Evolutionary conservation across 2,888 invertebrate genomes (phyloP).

Genomic region (Neocrepidodera transversa): DNA sequence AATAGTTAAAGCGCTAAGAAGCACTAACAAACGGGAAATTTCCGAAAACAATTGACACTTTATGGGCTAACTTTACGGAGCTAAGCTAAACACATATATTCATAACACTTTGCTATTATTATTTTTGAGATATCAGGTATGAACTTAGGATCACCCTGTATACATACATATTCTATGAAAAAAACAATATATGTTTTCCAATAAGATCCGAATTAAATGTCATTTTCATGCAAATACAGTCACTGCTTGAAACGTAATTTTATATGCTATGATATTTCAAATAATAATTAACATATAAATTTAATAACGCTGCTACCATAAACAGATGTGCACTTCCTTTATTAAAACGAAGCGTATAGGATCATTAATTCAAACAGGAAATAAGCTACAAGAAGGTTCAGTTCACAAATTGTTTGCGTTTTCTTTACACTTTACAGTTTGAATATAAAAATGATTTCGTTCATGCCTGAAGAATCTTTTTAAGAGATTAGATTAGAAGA

Average conservation of each 20-base stretch:
- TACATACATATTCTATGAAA: too few species aligned
- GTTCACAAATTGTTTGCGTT: constrained; percentile 11
- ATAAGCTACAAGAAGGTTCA: constrained; percentile 9
- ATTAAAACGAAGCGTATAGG: constrained; percentile 13
- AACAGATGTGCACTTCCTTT: constrained; percentile 21
- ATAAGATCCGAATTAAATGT: too few species aligned
- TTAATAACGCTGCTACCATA: constrained; percentile 15
- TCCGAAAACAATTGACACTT: too few species aligned
- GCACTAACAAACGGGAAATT: too few species aligned
- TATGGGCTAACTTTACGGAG: too few species aligned
- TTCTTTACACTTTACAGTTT: background rate
- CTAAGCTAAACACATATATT: too few species aligned
- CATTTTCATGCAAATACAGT: background rate
- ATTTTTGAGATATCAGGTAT: too few species aligned
- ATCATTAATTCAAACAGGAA: constrained; percentile 11
- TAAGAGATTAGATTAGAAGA: too few species aligned
- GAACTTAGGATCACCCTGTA: too few species aligned
- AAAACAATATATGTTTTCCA: too few species aligned
- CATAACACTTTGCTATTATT: too few species aligned
- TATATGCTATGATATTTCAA: constrained; percentile 15
- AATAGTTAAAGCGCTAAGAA: too few species aligned
- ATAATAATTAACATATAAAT: background rate
- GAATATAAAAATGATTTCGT: background rate
- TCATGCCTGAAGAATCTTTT: background rate
- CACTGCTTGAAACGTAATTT: constrained; percentile 1